Conservation (phyloP, 2,113 vertebrate genomes). For the Gallinago paraguaiae region DNA sequence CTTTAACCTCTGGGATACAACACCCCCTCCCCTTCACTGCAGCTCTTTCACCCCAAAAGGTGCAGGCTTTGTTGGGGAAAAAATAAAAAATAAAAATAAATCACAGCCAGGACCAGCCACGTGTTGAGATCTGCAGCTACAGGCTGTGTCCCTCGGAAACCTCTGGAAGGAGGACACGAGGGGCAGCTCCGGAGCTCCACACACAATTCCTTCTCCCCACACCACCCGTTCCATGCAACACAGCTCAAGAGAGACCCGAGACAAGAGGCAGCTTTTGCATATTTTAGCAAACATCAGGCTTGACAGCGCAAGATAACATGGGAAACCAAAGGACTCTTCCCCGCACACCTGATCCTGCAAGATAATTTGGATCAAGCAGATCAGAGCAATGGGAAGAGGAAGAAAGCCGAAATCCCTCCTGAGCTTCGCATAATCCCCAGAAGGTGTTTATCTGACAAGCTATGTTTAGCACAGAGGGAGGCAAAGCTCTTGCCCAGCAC, state of each 20-base stretch:
- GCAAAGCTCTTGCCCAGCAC: not conserved
- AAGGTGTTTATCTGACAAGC: conserved; percentile 43
- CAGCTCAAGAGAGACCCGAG: not conserved
- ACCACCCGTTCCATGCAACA: not conserved
- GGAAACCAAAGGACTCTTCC: not conserved
- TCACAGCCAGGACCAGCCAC: not conserved
- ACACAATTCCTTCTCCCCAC: not conserved
- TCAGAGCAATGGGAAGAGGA: not conserved
- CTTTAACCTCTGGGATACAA: not conserved
- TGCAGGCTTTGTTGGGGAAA: not conserved
- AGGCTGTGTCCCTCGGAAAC: not conserved
- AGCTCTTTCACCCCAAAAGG: not conserved
- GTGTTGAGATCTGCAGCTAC: accelerated
- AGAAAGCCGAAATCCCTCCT: not conserved
- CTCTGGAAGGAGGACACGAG: not conserved
- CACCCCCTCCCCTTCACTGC: not conserved
- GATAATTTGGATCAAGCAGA: not conserved
- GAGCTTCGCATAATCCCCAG: conserved; percentile 5
- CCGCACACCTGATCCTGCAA: not conserved
- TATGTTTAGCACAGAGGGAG: conserved; percentile 17
- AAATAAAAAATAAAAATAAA: not conserved
- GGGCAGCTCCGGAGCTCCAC: not conserved
- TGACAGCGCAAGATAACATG: not conserved
- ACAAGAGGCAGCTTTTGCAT: not conserved
- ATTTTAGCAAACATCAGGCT: not conserved